Conservation (phyloP, 2,888 invertebrate species). For the Cylloceria caligata region DNA sequence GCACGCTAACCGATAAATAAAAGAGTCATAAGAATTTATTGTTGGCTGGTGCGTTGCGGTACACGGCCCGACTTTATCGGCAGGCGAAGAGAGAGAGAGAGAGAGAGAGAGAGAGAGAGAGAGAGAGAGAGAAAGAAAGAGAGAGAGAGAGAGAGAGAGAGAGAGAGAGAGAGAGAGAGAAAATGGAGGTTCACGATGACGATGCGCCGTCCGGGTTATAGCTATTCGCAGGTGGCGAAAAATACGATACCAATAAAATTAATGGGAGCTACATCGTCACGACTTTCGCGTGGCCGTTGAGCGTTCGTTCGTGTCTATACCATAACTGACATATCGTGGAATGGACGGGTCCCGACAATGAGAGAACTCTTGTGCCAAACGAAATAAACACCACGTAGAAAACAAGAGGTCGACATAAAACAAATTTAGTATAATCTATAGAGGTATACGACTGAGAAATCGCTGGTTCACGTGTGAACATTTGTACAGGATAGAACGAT, state of each 20-base stretch:
- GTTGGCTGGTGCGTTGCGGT: constrained; percentile 56
- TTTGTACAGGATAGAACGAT: constrained; percentile 4
- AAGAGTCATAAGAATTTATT: constrained; percentile 74
- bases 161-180: no score
- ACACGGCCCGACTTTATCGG: constrained; percentile 56
- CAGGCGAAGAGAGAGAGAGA: constrained; percentile 26
- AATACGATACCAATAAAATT: constrained; percentile 78
- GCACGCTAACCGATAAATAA: constrained; percentile 71
- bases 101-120: constrained; percentile 20
- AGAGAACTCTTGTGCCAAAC: background rate
- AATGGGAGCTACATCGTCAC: constrained; percentile 72
- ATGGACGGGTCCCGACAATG: constrained; percentile 6
- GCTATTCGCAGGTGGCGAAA: constrained; percentile 76
- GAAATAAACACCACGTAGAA: background rate
- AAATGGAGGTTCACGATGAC: constrained; percentile 68
- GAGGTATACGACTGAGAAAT: background rate
- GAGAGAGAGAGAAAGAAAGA: constrained; percentile 20
- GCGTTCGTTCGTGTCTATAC: constrained; percentile 39
- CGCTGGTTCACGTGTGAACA: background rate
- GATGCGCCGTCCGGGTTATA: constrained; percentile 68
- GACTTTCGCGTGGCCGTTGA: constrained; percentile 41
- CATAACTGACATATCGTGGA: constrained; percentile 3
- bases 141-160: constrained; percentile 21
- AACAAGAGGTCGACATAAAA: background rate
- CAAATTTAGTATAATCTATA: background rate